These are phyloP conservation scores for Trichechus manatus DNA, from an alignment of 2,113 vertebrate species.

Conservation along the genomic window DNA sequence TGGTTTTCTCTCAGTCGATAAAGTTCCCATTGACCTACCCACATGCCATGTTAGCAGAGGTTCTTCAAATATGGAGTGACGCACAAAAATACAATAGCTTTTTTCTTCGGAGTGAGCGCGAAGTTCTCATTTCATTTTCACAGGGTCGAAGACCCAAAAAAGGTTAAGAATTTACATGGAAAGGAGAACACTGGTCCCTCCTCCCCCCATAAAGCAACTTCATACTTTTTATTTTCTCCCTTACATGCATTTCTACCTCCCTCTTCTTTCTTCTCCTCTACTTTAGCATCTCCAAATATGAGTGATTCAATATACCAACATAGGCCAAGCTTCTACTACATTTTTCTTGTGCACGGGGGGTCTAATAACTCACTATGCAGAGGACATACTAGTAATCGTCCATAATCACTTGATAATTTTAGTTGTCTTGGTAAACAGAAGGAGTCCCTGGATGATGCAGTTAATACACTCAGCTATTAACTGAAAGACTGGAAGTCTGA, in stretches of 20 bases:
- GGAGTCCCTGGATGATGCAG: neutral
- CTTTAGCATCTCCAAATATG: constrained; percentile 20
- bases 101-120: constrained; percentile 6
- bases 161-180: neutral
- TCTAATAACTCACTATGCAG: neutral
- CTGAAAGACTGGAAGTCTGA: neutral
- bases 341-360: neutral
- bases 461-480: neutral
- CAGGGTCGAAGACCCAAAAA: neutral
- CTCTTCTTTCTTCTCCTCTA: neutral
- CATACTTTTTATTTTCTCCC: constrained; percentile 41
- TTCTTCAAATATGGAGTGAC: neutral
- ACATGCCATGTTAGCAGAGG: neutral
- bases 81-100: neutral
- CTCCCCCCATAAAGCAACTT: neutral
- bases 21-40: neutral
- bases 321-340: neutral
- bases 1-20: neutral
- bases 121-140: constrained; percentile 43
- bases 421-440: neutral
- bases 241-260: neutral
- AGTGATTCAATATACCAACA: neutral
- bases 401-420: constrained; percentile 22
- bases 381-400: neutral
- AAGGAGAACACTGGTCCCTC: neutral